Evolutionary conservation across 2,888 invertebrate genomes (phyloP).

Genomic region (Linnaemya vulpina): DNA sequence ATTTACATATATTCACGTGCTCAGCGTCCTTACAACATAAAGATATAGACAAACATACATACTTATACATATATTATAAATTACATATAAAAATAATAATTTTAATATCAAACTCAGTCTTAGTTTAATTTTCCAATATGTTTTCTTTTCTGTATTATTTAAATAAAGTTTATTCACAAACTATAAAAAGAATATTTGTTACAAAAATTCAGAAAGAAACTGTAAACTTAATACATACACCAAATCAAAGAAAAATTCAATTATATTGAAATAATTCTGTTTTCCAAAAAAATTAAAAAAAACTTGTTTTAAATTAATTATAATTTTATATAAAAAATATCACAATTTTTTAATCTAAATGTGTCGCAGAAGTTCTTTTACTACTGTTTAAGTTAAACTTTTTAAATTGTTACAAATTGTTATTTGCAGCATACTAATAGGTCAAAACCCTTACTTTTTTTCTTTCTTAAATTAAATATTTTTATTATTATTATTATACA

Average conservation of each 20-base stretch:
- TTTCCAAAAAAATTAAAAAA: neutral
- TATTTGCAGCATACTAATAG: slow-evolving; percentile 58
- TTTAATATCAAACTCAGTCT: slow-evolving; percentile 48
- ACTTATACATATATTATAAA: slow-evolving; percentile 21
- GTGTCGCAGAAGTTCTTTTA: slow-evolving; percentile 28
- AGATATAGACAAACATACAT: slow-evolving; percentile 4
- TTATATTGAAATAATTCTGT: slow-evolving; percentile 16
- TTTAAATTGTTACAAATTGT: slow-evolving; percentile 63
- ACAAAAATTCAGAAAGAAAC: neutral
- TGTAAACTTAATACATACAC: slow-evolving; percentile 13
- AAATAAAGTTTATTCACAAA: slow-evolving; percentile 2
- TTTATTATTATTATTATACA: slow-evolving; percentile 39
- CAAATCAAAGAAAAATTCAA: slow-evolving; percentile 34
- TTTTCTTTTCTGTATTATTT: slow-evolving; percentile 11
- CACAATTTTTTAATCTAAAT: slow-evolving; percentile 38
- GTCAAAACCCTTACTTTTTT: slow-evolving; percentile 30
- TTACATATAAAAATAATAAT: slow-evolving; percentile 30
- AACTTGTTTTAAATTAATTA: neutral
- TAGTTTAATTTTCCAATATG: slow-evolving; percentile 42
- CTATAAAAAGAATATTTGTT: slow-evolving; percentile 5
- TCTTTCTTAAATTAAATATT: slow-evolving; percentile 19
- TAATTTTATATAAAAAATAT: slow-evolving; percentile 18
- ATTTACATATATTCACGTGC: slow-evolving; percentile 51
- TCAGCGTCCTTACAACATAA: slow-evolving; percentile 61
- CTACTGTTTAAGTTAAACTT: slow-evolving; percentile 42